Conservation (phyloP, 2,113 vertebrate species). For the Anarhynchus alexandrinus region DNA sequence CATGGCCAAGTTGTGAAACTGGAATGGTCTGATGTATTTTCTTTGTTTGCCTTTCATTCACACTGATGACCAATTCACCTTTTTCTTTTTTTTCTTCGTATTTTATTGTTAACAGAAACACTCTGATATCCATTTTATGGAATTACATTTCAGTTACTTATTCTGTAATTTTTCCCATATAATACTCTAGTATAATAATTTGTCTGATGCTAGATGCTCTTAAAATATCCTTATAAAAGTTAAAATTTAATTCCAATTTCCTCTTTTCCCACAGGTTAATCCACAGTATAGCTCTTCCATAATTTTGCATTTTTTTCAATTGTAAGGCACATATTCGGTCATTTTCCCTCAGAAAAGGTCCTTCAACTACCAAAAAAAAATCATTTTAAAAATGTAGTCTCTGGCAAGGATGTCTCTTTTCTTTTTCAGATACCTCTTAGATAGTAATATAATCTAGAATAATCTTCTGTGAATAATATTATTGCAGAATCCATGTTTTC, state of each 20-base stretch:
- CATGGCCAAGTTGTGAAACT: neutral
- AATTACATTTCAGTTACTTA: neutral
- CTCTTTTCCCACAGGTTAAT: neutral
- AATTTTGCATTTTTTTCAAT: neutral
- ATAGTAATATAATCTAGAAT: neutral
- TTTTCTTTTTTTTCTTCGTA: neutral
- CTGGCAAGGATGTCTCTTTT: neutral
- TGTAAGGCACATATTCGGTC: neutral
- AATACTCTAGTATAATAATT: neutral
- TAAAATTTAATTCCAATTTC: neutral
- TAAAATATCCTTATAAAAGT: neutral
- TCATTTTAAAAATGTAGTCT: neutral
- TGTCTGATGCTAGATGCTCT: neutral
- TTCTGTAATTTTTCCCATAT: neutral
- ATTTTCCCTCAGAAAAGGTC: neutral
- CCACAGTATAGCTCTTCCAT: neutral
- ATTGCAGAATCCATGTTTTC: neutral
- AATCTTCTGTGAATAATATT: neutral
- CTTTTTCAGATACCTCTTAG: neutral
- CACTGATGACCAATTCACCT: neutral
- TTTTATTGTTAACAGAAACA: neutral
- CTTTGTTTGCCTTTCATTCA: neutral
- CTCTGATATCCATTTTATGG: neutral
- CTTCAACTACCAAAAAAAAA: neutral
- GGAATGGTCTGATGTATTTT: neutral